Percentiles rank a stretch among this genome's conserved stretches.
Conservation (phyloP, 2,113 vertebrate genomes). For the Sisor rabdophorus region DNA sequence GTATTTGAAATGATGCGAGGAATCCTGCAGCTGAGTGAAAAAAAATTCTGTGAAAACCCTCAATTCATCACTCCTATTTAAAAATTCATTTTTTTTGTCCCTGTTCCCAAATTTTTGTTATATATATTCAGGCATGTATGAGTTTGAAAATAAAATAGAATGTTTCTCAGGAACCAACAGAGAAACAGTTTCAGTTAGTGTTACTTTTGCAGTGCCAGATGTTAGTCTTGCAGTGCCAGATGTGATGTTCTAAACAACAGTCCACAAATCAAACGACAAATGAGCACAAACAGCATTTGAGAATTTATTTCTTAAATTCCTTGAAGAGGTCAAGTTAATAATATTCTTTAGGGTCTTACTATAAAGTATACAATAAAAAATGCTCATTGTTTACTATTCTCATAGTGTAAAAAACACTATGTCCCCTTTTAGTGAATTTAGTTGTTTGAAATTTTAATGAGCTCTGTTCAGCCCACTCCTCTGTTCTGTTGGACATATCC, state of each 20-base stretch:
- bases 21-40: constrained; percentile 6
- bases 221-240: background rate
- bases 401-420: too few species aligned
- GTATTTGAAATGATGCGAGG: constrained; percentile 20
- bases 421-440: too few species aligned
- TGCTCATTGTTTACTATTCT: too few species aligned
- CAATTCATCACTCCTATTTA: constrained; percentile 22
- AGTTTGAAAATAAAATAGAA: constrained; percentile 11
- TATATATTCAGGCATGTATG: background rate
- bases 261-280: too few species aligned
- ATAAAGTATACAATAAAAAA: too few species aligned
- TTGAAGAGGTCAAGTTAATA: too few species aligned
- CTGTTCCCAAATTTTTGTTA: background rate
- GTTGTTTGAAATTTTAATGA: too few species aligned
- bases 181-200: constrained; percentile 7
- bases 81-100: constrained; percentile 26
- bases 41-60: constrained; percentile 18
- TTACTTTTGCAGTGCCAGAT: background rate
- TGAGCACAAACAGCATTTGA: background rate
- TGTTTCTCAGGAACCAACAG: background rate
- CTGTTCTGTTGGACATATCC: too few species aligned
- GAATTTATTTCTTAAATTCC: too few species aligned
- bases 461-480: too few species aligned
- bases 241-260: background rate
- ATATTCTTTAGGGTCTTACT: too few species aligned